Base-by-base conservation (phyloP, 1,140 invertebrate genomes). In the Anastrepha ludens region DNA sequence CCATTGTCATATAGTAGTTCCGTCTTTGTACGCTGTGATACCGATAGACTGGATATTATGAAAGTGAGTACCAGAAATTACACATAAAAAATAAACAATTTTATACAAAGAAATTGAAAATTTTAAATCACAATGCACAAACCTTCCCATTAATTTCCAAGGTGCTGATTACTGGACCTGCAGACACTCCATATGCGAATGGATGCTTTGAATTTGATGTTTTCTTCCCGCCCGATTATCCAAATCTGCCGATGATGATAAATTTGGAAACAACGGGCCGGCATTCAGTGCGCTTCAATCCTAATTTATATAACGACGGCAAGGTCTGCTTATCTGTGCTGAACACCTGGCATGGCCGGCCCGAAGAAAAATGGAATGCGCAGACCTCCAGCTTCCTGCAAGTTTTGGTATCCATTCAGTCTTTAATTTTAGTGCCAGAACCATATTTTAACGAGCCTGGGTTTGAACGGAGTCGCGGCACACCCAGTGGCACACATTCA, bases 391-490 rank as follows among this genome's bases (percentile, higher is more conserved):
- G 98, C 94, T 98, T 99, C 92, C 94, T 99, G 86, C 98, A 99
- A 95, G 97, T 99, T 62, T 94, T 99, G 90, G 98, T 99, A 15
- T 99, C 98, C 59, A 99, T 99, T 91, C 98, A 99, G 94, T 98
- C 97, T 39, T 94, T 99, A 88, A 99, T 99, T 91, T 94, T 99
- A 88, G 98, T 99, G 17, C 96, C 97, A 60, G 98, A 99, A 93
- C 98, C 98, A 9, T 99, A 99, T 94, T 99, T 99, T 94, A 99
- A 99, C 94, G 98, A 99, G 94, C 98, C 98, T 41, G 98, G 98
- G 41, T 99, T 98, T 94, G 98, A 99, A 94, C 95, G 98, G 88
- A 97, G 97, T 87, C 95, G 98, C 62, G 98, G 98, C 85, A 98
- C 98, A 78, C 96, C 97, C 39, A 96, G 96, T 47, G 98, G 98